Evolutionary conservation across 2,888 invertebrate genomes (phyloP).

Genomic region (Eueremaeus valkanovi): DNA sequence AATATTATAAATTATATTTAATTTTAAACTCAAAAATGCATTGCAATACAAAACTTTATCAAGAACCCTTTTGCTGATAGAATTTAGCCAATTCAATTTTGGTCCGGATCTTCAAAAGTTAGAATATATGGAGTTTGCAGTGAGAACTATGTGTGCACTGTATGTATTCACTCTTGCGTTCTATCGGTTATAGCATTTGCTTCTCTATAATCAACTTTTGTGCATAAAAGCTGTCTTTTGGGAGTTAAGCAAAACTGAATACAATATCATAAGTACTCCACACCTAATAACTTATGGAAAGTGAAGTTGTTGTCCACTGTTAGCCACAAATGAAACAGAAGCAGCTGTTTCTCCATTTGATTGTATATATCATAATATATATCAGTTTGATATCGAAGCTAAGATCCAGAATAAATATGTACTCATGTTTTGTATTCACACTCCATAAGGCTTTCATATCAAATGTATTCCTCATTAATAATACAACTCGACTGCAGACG

Average conservation of each 20-base stretch:
- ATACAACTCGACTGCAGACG: background rate
- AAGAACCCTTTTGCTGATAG: too few species aligned
- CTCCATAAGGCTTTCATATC: background rate
- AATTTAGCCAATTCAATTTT: too few species aligned
- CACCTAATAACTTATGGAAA: conserved; percentile 22
- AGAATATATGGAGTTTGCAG: too few species aligned
- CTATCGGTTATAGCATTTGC: background rate
- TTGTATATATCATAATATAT: conserved; percentile 25
- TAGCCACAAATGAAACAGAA: background rate
- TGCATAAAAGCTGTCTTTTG: conserved; percentile 18
- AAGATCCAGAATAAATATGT: conserved; percentile 1
- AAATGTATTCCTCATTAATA: background rate
- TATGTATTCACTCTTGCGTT: background rate
- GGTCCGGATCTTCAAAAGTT: too few species aligned
- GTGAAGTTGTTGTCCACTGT: conserved; percentile 13
- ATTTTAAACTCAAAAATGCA: too few species aligned
- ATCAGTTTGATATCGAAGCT: background rate
- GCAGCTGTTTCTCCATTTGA: conserved; percentile 16
- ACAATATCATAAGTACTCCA: conserved; percentile 1
- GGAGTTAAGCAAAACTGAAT: background rate
- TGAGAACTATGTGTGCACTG: too few species aligned
- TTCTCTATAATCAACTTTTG: background rate
- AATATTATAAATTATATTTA: too few species aligned
- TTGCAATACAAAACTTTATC: too few species aligned
- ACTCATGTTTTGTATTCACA: background rate